phyloP scores from a whole-genome alignment of 2,888 invertebrate genomes.

The Euzophera pinguis region DNA sequence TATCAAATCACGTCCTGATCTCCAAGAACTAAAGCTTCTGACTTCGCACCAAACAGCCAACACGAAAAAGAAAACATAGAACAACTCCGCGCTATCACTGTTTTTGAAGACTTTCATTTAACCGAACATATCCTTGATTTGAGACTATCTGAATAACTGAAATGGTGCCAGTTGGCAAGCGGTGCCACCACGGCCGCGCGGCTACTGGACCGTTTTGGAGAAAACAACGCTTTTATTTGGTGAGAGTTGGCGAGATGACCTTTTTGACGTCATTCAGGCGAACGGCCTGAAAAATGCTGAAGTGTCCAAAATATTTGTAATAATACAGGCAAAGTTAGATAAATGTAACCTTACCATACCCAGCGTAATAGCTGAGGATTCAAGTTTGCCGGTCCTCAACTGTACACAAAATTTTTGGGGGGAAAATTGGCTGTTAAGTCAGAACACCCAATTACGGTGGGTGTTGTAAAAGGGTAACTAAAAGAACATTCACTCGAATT shows the following conservation, averaged over 20 bases:
- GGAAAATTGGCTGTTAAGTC: too few relatives aligned
- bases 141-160: background rate
- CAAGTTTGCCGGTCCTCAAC: too few relatives aligned
- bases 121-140: conserved; percentile 8
- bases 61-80: conserved; percentile 27
- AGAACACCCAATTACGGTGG: too few relatives aligned
- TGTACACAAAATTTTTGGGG: too few relatives aligned
- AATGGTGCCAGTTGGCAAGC: conserved; percentile 26
- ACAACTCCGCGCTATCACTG: conserved; percentile 18
- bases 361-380: too few relatives aligned
- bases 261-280: background rate
- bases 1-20: background rate
- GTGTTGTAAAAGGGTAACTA: too few relatives aligned
- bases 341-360: too few relatives aligned
- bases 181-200: conserved; percentile 7
- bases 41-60: conserved; percentile 33
- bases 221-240: conserved; percentile 22
- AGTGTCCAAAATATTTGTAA: too few relatives aligned
- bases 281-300: background rate
- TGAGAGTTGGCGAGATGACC: conserved; percentile 12
- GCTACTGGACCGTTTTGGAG: conserved; percentile 32
- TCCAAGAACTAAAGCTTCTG: conserved; percentile 15
- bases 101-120: conserved; percentile 28
- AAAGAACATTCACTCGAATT: too few relatives aligned
- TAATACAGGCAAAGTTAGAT: too few relatives aligned